phyloP scores from a whole-genome alignment of 2,888 invertebrate species.

The Spicauda simplicius region DNA sequence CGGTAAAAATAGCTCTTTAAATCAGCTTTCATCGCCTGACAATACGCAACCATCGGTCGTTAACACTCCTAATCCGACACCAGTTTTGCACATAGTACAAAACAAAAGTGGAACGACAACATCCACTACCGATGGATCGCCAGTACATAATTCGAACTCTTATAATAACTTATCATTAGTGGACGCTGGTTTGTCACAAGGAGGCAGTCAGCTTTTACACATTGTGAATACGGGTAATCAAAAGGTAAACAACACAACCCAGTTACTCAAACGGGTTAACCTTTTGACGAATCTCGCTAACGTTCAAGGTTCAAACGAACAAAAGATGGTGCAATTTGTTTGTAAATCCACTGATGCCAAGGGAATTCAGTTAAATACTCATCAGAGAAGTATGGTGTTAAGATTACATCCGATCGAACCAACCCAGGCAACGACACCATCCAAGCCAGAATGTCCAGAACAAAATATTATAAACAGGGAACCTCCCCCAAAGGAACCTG shows the following conservation, averaged over 20 bases:
- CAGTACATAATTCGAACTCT: constrained; percentile 59
- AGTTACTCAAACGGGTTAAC: constrained; percentile 78
- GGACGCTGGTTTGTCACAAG: constrained; percentile 73
- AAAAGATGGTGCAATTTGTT: constrained; percentile 86
- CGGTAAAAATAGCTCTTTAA: constrained; percentile 71
- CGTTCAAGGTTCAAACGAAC: constrained; percentile 77
- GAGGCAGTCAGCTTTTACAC: constrained; percentile 77
- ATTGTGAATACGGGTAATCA: constrained; percentile 78
- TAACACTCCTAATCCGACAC: constrained; percentile 66
- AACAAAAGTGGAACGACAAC: constrained; percentile 60
- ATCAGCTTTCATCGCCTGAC: constrained; percentile 73
- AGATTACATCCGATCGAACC: constrained; percentile 76
- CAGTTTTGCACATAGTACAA: constrained; percentile 78
- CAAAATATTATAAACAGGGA: constrained; percentile 51
- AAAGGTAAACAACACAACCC: constrained; percentile 66
- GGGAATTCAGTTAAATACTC: constrained; percentile 82
- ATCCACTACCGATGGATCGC: constrained; percentile 56
- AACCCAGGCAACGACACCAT: constrained; percentile 45
- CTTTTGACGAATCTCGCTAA: constrained; percentile 77
- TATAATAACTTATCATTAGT: constrained; percentile 75
- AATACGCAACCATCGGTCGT: constrained; percentile 72
- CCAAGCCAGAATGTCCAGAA: constrained; percentile 64
- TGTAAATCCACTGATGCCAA: constrained; percentile 87
- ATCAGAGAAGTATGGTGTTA: constrained; percentile 81
- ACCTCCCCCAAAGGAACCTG: constrained; percentile 41